Conservation (phyloP, 1,140 invertebrate species). For the Drosophila arawakana region DNA sequence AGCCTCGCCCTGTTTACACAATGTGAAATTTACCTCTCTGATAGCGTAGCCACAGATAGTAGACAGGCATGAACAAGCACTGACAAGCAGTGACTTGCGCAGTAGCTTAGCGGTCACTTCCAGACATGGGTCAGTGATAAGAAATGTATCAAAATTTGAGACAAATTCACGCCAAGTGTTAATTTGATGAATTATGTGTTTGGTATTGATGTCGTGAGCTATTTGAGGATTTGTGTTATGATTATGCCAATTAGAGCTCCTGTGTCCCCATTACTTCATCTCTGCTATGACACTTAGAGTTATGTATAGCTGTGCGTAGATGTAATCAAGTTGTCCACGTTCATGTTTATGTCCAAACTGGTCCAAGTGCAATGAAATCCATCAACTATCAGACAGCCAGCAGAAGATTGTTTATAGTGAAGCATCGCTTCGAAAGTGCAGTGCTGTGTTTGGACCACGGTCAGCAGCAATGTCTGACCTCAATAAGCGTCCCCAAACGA, state of each 20-base stretch:
- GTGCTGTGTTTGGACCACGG: constrained; percentile 40
- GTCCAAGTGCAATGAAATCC: constrained; percentile 56
- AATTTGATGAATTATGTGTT: constrained; percentile 61
- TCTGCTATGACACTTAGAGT: constrained; percentile 20
- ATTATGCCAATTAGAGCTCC: background rate
- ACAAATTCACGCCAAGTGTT: constrained; percentile 58
- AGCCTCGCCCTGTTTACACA: constrained; percentile 35
- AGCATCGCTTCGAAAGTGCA: constrained; percentile 13
- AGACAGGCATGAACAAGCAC: background rate
- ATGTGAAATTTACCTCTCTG: constrained; percentile 18
- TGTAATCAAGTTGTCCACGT: constrained; percentile 50
- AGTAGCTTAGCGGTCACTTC: constrained; percentile 66
- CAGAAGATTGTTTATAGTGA: constrained; percentile 71
- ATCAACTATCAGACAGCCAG: constrained; percentile 43
- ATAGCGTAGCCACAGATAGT: constrained; percentile 19
- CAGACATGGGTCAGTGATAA: constrained; percentile 43
- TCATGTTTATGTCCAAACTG: constrained; percentile 34
- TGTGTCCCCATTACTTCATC: constrained; percentile 17
- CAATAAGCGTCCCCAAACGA: constrained; percentile 43
- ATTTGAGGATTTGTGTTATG: constrained; percentile 2
- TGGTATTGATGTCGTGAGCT: background rate
- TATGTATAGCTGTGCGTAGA: constrained; percentile 10
- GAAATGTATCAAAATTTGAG: constrained; percentile 4
- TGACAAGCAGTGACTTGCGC: background rate
- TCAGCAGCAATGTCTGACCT: constrained; percentile 39